Conservation (phyloP, 2,113 vertebrate species). For the Tauraco erythrolophus region DNA sequence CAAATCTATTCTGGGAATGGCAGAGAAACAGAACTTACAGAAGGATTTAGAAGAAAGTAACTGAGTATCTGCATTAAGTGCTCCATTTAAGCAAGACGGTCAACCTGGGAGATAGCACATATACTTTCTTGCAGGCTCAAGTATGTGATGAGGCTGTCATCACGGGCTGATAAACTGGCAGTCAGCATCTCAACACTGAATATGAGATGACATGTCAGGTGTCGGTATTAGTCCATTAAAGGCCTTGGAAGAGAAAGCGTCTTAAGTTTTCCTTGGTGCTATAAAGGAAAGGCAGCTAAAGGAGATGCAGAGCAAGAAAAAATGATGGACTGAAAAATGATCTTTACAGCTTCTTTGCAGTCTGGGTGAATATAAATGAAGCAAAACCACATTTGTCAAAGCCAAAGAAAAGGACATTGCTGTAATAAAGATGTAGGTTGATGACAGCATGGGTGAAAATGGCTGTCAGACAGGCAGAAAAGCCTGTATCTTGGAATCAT, state of each 20-base stretch:
- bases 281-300: neutral
- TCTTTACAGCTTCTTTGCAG: conserved; percentile 3
- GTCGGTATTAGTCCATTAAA: neutral
- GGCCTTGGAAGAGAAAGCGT: neutral
- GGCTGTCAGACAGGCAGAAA: neutral
- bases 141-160: neutral
- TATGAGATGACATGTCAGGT: neutral
- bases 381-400: conserved; percentile 49
- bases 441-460: conserved; percentile 6
- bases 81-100: neutral
- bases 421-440: conserved; percentile 20
- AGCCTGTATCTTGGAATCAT: neutral
- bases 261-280: neutral
- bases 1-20: neutral
- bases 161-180: neutral
- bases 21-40: neutral
- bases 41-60: neutral
- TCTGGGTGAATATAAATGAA: conserved; percentile 28
- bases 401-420: conserved; percentile 29
- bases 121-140: neutral
- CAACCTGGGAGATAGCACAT: neutral
- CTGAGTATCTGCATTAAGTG: neutral
- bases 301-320: conserved; percentile 20
- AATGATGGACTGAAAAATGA: conserved; percentile 30
- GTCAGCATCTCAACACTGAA: neutral